Evolutionary conservation across 2,113 vertebrate genomes (phyloP).

Genomic region (Sarotherodon lohbergeri): DNA sequence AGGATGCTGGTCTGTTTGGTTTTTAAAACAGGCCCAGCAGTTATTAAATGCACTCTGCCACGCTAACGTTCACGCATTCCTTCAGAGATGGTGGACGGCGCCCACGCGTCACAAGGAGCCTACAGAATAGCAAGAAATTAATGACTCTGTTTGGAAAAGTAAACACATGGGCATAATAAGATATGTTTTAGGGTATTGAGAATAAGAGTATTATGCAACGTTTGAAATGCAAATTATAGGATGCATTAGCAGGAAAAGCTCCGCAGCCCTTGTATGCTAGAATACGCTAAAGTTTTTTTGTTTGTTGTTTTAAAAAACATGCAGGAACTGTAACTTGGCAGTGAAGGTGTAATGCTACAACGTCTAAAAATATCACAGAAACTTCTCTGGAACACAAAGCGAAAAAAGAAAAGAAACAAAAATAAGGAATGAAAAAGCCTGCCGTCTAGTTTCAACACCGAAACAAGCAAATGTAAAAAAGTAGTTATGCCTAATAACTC

Average conservation of each 20-base stretch:
- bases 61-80: slow-evolving; percentile 61
- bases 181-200: background rate
- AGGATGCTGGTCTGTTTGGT: slow-evolving; percentile 46
- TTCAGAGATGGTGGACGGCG: background rate
- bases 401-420: background rate
- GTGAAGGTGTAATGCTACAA: background rate
- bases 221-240: background rate
- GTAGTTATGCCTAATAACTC: background rate
- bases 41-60: slow-evolving; percentile 28
- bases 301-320: background rate
- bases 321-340: background rate
- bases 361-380: background rate
- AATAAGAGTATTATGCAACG: background rate
- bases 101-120: slow-evolving; percentile 16
- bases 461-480: background rate
- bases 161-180: background rate
- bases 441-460: background rate
- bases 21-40: slow-evolving; percentile 59
- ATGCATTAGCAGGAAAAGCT: background rate
- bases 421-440: background rate
- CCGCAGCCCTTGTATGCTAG: background rate
- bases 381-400: background rate
- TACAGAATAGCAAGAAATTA: background rate
- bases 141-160: background rate
- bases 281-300: background rate